Base-by-base conservation (phyloP, 2,797 vertebrate genomes). In the Mallotus villosus region DNA sequence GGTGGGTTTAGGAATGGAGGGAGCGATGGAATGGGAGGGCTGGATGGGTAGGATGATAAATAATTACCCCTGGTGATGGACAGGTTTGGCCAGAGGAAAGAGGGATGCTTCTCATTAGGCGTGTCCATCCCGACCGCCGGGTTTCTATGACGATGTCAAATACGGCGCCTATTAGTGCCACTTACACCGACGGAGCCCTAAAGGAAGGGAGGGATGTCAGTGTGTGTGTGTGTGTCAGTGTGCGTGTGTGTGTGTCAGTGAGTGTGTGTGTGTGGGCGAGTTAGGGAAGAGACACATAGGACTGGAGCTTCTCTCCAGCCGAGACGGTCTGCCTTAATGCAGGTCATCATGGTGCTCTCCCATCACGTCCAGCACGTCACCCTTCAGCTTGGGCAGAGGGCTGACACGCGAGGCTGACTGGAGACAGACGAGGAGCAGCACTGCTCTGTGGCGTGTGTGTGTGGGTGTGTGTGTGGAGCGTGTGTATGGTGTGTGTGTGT, bases 121-220 rank as follows among this genome's bases (percentile, higher is more conserved):
- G 19, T 80, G 86, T 91, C 90, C 86, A 78, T 88, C 86, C 24
- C 16, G 46, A 76, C 73, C 70, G 11, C 73, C 74, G 74, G 53
- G 71, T 88, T 86, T 85, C 85, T 86, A 81, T 85, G 88, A 90
- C 87, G 80, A 81, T 93, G 92, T 93, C 93, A 93, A 84, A 88
- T 78, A 65, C n/a, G 51, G 68, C 84, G 87, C 91, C 90, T 88
- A 92, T 93, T 93, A 93, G 91, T 92, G 92, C 90, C 92, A 94
- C 86, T 93, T 93, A 92, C 65, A 78, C 81, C 75, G 80, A 83
- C 68, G 63, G 71, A 78, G 34, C 73, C 84, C 87, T 79, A 84
- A 68, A 65, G 84, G 75, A 73, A 80, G 74, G 72, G 73, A 69
- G 59, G 63, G 73, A 73, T 67, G 63, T 46, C 41, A 24, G 58